Percentiles rank a stretch among this genome's conserved stretches.
phyloP scores from a whole-genome alignment of 2,113 vertebrate genomes.

The Percina caprodes region DNA sequence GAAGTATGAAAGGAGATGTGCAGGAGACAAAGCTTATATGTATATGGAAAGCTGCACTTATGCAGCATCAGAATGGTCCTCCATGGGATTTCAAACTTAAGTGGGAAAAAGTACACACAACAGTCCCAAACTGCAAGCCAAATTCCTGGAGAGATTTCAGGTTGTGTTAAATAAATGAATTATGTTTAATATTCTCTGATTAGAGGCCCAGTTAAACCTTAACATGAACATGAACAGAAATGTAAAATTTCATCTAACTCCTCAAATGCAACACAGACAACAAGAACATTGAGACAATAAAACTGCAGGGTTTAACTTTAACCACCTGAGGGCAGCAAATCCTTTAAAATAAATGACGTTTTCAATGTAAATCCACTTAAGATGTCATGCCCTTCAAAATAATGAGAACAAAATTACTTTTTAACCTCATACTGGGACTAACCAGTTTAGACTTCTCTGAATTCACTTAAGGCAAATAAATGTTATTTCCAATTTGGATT shows the following conservation, averaged over 20 bases:
- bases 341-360: neutral
- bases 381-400: neutral
- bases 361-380: neutral
- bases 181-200: neutral
- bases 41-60: neutral
- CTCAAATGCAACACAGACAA: neutral
- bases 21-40: neutral
- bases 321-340: conserved; percentile 71
- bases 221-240: neutral
- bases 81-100: neutral
- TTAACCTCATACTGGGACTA: conserved; percentile 1
- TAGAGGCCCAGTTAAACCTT: neutral
- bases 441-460: neutral
- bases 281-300: neutral
- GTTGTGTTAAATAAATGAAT: neutral
- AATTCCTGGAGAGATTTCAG: neutral
- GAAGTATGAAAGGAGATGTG: neutral
- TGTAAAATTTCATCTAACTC: neutral
- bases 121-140: neutral
- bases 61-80: neutral
- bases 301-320: neutral
- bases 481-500: neutral
- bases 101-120: neutral
- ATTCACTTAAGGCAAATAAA: neutral
- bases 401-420: conserved; percentile 12